Evolutionary conservation across 2,797 vertebrate species (phyloP), one percentile per base, ranked within the genome.

Genomic region (Decapterus maruadsi): DNA sequence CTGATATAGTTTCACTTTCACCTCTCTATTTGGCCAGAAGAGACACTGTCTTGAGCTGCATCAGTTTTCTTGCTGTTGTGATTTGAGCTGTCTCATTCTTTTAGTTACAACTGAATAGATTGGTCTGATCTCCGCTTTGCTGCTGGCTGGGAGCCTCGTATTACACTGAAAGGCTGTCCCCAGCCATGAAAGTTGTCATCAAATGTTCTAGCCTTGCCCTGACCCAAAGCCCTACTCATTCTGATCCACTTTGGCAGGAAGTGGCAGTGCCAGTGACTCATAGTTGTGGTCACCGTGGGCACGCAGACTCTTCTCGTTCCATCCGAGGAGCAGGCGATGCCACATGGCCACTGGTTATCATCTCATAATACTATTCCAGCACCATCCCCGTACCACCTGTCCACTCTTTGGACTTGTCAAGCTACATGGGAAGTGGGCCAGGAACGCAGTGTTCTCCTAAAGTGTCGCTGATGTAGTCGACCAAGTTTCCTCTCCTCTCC

Each of bases 311-410:
- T 73, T 88, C 67, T 90, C 63, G 46, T 80, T 92, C 85, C 90
- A 90, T 89, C 88, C 69, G 82, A 91, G 77, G 87, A 90, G 88
- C 86, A 68, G 91, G 89, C 80, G 90, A 89, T 85, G 82, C 91
- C 91, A 93, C 94, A 93, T 94, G 93, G 92, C 92, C 89, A 87
- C 68, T 81, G 91, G 88, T 87, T 89, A 91, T 87, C 82, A 65
- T 92, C 88, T 88, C 89, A 80, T 90, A 71, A 83, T 81, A 88
- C 80, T 74, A 85, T 89, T 91, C 86, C 91, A 93, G 82, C 91
- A 93, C 89, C 88, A 72, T 88, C 89, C 87, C 89, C 89, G 91
- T 90, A 93, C 93, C 94, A 94, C 94, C 93, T 94, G 94, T 92
- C 92, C 90, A 88, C 85, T 88, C 88, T 87, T 85, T 90, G 86